phyloP scores from a whole-genome alignment of 2,888 invertebrate genomes.

The Panopea generosa region DNA sequence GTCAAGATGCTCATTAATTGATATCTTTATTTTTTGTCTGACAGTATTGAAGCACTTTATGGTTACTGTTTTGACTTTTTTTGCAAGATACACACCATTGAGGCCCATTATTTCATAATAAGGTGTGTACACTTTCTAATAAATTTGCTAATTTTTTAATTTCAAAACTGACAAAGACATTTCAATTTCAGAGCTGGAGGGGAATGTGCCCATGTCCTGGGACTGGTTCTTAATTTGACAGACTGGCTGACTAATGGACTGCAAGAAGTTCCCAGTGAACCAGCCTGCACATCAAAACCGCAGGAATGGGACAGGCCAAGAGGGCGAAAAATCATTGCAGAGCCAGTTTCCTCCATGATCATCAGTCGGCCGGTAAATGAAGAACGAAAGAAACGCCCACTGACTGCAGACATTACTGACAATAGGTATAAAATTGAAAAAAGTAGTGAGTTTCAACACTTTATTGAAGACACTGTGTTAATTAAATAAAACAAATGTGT shows the following conservation, averaged over 20 bases:
- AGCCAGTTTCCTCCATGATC: constrained; percentile 43
- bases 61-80: no score
- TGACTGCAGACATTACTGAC: constrained; percentile 21
- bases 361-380: constrained; percentile 19
- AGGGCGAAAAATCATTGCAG: constrained; percentile 25
- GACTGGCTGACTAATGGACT: constrained; percentile 28
- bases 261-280: constrained; percentile 15
- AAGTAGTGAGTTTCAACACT: not conserved
- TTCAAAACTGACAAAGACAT: constrained; percentile 3
- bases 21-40: no score
- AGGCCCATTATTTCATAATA: constrained; percentile 3
- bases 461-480: not conserved
- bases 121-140: not conserved
- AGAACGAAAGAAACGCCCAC: constrained; percentile 30
- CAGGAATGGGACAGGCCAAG: constrained; percentile 45
- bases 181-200: constrained; percentile 10
- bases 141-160: constrained; percentile 1
- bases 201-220: constrained; percentile 29
- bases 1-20: no score
- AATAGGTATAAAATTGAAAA: constrained; percentile 24
- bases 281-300: constrained; percentile 18
- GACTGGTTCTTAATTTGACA: constrained; percentile 12
- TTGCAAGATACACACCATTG: constrained; percentile 1
- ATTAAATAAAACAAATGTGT: not conserved
- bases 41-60: no score